Base-by-base conservation (phyloP, 1,140 invertebrate species). In the Lepidurus arcticus region DNA sequence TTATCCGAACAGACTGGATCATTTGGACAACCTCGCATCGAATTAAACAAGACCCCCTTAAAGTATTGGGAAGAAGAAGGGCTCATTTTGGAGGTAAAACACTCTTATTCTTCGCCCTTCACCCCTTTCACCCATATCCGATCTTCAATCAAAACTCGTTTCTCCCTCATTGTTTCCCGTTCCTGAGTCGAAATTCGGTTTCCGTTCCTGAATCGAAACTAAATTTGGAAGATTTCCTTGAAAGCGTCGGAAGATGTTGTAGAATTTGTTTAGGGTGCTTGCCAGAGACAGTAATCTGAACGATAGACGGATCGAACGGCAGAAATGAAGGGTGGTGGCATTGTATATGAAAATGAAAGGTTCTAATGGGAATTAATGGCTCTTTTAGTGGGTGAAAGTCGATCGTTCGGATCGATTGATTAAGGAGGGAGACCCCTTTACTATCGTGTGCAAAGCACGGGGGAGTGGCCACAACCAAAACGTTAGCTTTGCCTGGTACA, bases 391-490 rank as follows among this genome's bases (percentile, higher is more conserved):
- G 78, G 73, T 78, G 7, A 73, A 78, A 75, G 24, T 74, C 5
- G 78, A 78, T 26, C 43, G 43, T 16, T 73, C 75, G 10, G 47
- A 78, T 11, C 73, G 78, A n/a, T 44, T 47, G 44, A 74, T 78
- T 10, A 43, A 74, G n/a, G 73, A 78, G 45, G 78, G 78, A 7
- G 74, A 78, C 44, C 74, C 65, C 26, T 74, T 78, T 42, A 78
- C 78, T 26, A 45, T 78, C 11, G 78, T 74, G 5, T 78, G 78
- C 78, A 78, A 75, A 42, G 73, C 73, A 5, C 74, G 44, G 42
- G 78, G 78, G 21, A 75, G 73, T 26, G 24, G 34, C 13, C 34
- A 44, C 73, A 45, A 44, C 16, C 4, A 8, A 24, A 42, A 76
- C 26, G 44, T 78, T 73, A 73, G 42, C 21, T 34, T 78, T 21